Evolutionary conservation across 2,113 vertebrate species (phyloP), one percentile per base, ranked within the genome.

Genomic region (Gorsachius goisagi): DNA sequence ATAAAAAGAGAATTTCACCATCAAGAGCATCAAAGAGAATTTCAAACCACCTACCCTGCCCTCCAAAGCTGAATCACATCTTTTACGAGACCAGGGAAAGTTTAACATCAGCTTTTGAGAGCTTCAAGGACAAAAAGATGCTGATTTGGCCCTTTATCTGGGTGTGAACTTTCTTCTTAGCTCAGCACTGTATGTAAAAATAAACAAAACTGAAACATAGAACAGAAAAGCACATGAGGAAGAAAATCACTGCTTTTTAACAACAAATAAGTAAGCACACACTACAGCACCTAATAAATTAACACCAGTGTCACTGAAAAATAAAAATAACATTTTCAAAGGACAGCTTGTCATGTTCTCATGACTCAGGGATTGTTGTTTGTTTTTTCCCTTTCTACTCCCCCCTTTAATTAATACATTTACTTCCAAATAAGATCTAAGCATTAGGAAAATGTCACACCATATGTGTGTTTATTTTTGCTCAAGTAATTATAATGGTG

Each of bases 381-480:
- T 95, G 89, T 89, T 97, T 96, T 95, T 82, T 73, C 68, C 74
- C 22, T 94, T 86, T 92, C 92, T 52, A 35, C 60, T 94, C 90
- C 75, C 82, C 89, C 73, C 86, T 81, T 91, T 97, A 97, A 97
- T 97, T 96, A 97, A 97, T 96, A 95, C 93, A 94, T 95, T 95
- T 96, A 90, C 94, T 96, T 91, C 95, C 95, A 96, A 97, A 93
- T 93, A 96, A 93, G 95, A 97, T 93, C 88, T 4, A 5, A 95
- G 73, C 95, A 96, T 97, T 96, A 97, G 95, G 94, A 96, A 96
- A 97, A 97, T 97, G 96, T 97, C 96, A 95, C 85, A 94, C 96
- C 96, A 97, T 97, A 96, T 97, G 96, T 96, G 96, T 96, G 96
- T 96, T 96, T 96, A 97, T 97, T 97, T 96, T 97, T 97, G 93